Conservation (phyloP, 1,140 invertebrate genomes). For the Brachionus rubens region DNA sequence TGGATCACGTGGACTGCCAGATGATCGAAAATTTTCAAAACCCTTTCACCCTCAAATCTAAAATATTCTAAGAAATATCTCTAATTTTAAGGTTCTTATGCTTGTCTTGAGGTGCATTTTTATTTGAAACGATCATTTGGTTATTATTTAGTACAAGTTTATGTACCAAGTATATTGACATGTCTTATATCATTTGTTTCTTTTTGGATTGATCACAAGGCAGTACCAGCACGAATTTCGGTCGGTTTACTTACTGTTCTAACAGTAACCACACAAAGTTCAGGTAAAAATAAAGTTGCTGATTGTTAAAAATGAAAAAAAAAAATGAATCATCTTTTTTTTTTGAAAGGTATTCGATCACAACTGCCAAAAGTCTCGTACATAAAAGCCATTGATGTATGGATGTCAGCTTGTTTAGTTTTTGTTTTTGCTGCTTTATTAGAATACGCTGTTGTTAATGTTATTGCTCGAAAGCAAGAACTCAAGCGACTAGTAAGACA, state of each 20-base stretch:
- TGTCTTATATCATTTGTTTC: constrained; percentile 91
- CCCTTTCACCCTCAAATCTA: neutral
- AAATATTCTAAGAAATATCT: neutral
- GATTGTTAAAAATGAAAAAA: too few relatives aligned
- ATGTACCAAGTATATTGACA: constrained; percentile 40
- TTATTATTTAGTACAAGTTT: constrained; percentile 47
- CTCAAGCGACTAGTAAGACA: constrained; percentile 15
- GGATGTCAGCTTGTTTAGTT: constrained; percentile 63
- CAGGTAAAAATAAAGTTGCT: constrained; percentile 49
- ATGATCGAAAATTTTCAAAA: neutral
- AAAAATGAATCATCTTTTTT: too few relatives aligned
- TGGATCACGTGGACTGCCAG: constrained; percentile 4
- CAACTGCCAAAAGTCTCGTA: constrained; percentile 61
- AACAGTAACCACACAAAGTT: constrained; percentile 59
- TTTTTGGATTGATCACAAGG: constrained; percentile 74
- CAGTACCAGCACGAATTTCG: constrained; percentile 64
- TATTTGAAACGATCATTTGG: constrained; percentile 46
- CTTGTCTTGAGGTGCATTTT: constrained; percentile 42
- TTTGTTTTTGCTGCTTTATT: constrained; percentile 61
- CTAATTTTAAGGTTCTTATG: constrained; percentile 35
- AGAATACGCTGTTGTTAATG: constrained; percentile 61
- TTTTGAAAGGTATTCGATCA: constrained; percentile 46
- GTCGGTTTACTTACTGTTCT: constrained; percentile 58
- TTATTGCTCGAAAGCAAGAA: constrained; percentile 48
- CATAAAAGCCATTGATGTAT: constrained; percentile 64